phyloP scores from a whole-genome alignment of 2,888 invertebrate genomes.

The Campoplex capitator region DNA sequence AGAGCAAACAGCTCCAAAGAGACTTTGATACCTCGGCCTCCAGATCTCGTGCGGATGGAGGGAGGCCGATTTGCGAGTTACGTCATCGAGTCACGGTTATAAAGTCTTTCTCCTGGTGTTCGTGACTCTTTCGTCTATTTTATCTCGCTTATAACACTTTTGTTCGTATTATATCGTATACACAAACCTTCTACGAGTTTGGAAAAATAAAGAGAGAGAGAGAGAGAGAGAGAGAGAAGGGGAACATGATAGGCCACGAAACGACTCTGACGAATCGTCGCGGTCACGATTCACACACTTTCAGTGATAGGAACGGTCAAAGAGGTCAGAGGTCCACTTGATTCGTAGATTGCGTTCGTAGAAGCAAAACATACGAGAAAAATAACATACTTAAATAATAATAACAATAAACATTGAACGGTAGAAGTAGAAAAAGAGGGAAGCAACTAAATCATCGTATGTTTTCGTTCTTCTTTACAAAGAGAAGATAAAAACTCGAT shows the following conservation, averaged over 20 bases:
- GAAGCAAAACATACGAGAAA: conserved; percentile 6
- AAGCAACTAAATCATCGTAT: neutral
- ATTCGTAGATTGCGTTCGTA: conserved; percentile 34
- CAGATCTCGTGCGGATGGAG: conserved; percentile 70
- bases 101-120: conserved; percentile 21
- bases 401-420: neutral
- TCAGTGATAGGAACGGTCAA: conserved; percentile 51
- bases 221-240: conserved; percentile 38
- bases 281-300: conserved; percentile 19
- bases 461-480: neutral
- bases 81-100: conserved; percentile 71
- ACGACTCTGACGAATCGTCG: conserved; percentile 28
- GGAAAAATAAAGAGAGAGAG: conserved; percentile 15
- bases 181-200: neutral
- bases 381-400: conserved; percentile 10
- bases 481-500: neutral
- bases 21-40: conserved; percentile 77
- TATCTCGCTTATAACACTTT: neutral
- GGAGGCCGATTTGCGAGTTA: conserved; percentile 72
- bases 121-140: conserved; percentile 9
- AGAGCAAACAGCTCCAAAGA: conserved; percentile 66
- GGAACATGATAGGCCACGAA: conserved; percentile 12
- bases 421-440: conserved; percentile 1
- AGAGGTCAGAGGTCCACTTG: conserved; percentile 48
- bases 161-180: conserved; percentile 27